Evolutionary conservation across 2,888 invertebrate genomes (phyloP).

Genomic region (Spatulosminthurus flaviceps): DNA sequence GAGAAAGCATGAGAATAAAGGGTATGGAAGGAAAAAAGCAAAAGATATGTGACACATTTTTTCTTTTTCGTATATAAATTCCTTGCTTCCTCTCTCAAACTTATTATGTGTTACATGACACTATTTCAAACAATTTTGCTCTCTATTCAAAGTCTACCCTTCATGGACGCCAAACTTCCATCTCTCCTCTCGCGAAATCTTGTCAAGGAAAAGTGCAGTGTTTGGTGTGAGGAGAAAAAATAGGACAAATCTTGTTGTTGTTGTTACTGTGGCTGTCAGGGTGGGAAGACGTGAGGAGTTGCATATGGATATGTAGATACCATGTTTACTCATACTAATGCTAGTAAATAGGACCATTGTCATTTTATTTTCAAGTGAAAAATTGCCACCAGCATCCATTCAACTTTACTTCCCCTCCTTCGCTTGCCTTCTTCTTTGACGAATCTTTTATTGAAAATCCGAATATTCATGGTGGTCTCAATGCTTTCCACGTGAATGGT

Average conservation of each 20-base stretch:
- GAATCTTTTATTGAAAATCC: not conserved
- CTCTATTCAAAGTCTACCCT: no score
- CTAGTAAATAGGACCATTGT: not conserved
- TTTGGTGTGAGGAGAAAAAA: not conserved
- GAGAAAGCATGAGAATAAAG: no score
- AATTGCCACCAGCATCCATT: constrained; percentile 14
- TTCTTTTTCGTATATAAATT: not conserved
- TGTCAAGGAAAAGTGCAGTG: no score
- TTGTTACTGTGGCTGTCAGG: no score
- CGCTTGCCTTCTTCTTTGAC: not conserved
- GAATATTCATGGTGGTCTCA: not conserved
- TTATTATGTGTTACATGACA: not conserved
- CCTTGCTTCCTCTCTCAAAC: not conserved
- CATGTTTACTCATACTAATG: no score
- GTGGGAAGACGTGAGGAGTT: no score
- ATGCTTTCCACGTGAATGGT: not conserved
- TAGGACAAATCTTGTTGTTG: not conserved
- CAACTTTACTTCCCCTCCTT: constrained; percentile 3
- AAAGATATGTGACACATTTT: not conserved
- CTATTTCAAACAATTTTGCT: no score
- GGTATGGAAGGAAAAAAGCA: no score
- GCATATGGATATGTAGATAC: not conserved
- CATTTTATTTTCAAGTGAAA: constrained; percentile 10
- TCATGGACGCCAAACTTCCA: no score
- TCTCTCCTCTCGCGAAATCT: no score